phyloP scores from a whole-genome alignment of 1,140 invertebrate species.

The Hyles vespertilio region DNA sequence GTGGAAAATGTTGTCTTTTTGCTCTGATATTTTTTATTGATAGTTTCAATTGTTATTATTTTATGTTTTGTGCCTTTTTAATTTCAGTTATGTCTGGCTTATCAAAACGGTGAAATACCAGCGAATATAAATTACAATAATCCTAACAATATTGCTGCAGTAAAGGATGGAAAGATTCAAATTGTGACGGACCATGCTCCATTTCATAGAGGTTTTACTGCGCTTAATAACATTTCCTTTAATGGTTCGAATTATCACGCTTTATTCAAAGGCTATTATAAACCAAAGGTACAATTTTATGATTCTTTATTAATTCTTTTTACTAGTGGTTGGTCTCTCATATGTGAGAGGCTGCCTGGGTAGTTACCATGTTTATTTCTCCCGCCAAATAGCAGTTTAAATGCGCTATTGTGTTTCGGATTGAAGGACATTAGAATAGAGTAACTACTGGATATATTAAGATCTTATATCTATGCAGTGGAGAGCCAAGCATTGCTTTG shows the following conservation, averaged over 20 bases:
- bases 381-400: too few relatives aligned
- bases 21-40: too few relatives aligned
- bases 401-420: too few relatives aligned
- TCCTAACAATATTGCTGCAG: constrained; percentile 87
- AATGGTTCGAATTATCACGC: constrained; percentile 95
- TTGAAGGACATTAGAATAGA: too few relatives aligned
- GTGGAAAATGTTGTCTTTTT: background rate
- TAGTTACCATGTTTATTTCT: too few relatives aligned
- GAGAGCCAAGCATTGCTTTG: too few relatives aligned
- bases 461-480: too few relatives aligned
- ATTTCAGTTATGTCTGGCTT: constrained; percentile 78
- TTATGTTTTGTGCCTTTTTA: background rate
- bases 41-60: constrained; percentile 22
- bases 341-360: too few relatives aligned
- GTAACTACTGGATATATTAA: too few relatives aligned
- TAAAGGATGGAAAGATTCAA: constrained; percentile 83
- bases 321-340: too few relatives aligned
- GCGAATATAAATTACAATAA: constrained; percentile 90
- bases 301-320: too few relatives aligned
- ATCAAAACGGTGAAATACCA: constrained; percentile 89
- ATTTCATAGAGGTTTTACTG: constrained; percentile 88
- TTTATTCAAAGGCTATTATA: constrained; percentile 80
- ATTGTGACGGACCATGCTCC: constrained; percentile 85
- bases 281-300: constrained; percentile 22
- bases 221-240: constrained; percentile 95